Percentiles rank a stretch among this genome's conserved stretches.
These are phyloP conservation scores for Gymnothorax reevesii DNA, from an alignment of 2,797 vertebrate genomes.

Conservation along the genomic window DNA sequence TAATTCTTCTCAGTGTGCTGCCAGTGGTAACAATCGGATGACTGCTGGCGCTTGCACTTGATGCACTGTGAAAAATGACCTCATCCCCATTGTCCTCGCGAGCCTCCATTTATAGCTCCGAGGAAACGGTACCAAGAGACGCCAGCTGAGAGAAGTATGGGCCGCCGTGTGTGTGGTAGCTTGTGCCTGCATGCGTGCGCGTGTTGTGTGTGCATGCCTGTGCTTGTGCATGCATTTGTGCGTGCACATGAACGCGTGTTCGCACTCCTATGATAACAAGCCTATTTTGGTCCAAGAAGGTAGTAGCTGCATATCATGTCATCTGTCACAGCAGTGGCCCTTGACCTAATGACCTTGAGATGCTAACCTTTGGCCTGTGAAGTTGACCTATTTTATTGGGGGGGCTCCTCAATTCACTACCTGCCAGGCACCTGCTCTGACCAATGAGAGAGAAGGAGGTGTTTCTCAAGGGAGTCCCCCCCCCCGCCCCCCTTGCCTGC, in stretches of 20 bases:
- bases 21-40: slow-evolving; percentile 46
- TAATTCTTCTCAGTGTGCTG: slow-evolving; percentile 42
- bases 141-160: slow-evolving; percentile 12
- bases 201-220: not conserved
- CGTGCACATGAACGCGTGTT: slow-evolving; percentile 27
- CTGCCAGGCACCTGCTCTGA: slow-evolving; percentile 94
- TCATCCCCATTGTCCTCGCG: slow-evolving; percentile 29
- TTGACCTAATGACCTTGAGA: slow-evolving; percentile 81
- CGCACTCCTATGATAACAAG: slow-evolving; percentile 8
- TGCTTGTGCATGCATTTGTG: slow-evolving; percentile 18
- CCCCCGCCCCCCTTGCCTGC: slow-evolving; percentile 69
- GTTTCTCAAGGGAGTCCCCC: slow-evolving; percentile 80
- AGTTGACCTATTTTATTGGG: slow-evolving; percentile 71
- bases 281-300: slow-evolving; percentile 30
- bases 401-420: slow-evolving; percentile 88
- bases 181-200: not conserved
- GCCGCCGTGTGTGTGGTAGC: not conserved
- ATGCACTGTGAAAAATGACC: slow-evolving; percentile 29
- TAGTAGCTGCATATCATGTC: slow-evolving; percentile 69
- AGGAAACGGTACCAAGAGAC: slow-evolving; percentile 11
- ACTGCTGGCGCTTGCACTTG: slow-evolving; percentile 11
- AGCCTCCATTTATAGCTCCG: slow-evolving; percentile 6
- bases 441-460: slow-evolving; percentile 87
- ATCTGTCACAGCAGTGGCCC: slow-evolving; percentile 81
- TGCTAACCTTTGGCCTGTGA: slow-evolving; percentile 72